Evolutionary conservation across 2,888 invertebrate genomes (phyloP), one percentile per base, ranked within the genome.

Genomic region (Drosophila kuntzei): DNA sequence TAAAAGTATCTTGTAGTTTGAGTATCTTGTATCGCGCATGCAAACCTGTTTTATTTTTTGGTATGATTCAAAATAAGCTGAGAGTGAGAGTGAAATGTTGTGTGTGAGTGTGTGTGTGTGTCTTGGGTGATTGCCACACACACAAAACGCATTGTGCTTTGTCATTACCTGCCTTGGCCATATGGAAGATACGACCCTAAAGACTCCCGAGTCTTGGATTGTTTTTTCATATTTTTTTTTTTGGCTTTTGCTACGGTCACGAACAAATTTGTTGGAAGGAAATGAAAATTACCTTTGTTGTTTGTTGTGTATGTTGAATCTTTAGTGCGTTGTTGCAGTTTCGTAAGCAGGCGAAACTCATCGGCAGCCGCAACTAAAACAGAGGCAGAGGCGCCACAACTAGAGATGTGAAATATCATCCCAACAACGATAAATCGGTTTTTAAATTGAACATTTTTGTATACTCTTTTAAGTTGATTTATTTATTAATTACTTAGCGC

Each of bases 91-190:
- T 86, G 70, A 86, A 70, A 72, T 74, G 41, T 43, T 39, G 20
- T 50, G 25, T 37, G 36, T 43, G 20, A 58, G 49, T 59, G 63
- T 37, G 43, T 47, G 20, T 58, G 44, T 59, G 65, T 64, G 22
- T 60, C 18, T 58, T 62, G 60, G 54, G 54, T 58, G 68, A 61
- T 53, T 73, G 74, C 58, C 65, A 64, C 64, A 69, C 74, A 68
- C 39, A 44, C 14, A 63, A 34, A 72, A 71, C 71, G 59, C 71
- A 71, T 71, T 71, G 71, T 66, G 68, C 65, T 80, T 84, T 80
- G 78, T 80, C 74, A 80, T 80, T 84, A 84, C 81, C 68, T 79
- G 80, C 64, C 63, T 63, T 66, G 70, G 66, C 70, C 79, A 82
- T 79, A 71, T 76, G 65, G 49, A 71, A 54, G 54, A 66, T 18